Evolutionary conservation across 2,113 vertebrate genomes (phyloP), one percentile per base, ranked within the genome.

Genomic region (Talpa occidentalis): DNA sequence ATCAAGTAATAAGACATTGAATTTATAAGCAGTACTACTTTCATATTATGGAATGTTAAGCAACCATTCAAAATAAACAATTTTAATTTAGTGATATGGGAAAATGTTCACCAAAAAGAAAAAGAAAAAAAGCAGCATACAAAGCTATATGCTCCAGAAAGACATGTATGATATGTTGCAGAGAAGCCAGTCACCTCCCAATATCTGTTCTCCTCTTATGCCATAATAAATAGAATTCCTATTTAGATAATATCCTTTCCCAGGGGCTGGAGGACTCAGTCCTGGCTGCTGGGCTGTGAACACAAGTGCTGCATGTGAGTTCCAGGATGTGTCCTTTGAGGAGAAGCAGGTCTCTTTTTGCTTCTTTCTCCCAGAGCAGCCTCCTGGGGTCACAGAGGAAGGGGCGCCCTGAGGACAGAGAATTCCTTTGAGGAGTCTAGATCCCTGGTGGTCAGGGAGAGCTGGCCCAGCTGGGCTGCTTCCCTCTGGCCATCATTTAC

Each of bases 381-480:
- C 0, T 0, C 32, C 47, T 56, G 60, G 56, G 67, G 28, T 56
- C 7, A 0, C 0, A 3, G 40, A 16, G 52, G 3, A 7, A 32
- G 47, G 37, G 19, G 37, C 15, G 1, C 0, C 2, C 24, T 52
- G 19, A 85, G 12, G 83, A 32, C 47, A 40, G 54, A 47, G 49
- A 47, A 3, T 56, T 30, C 32, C 7, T 28, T 3, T 44, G n/a
- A 35, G 87, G 62, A 35, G 11, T 21, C 77, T 21, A 37, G 17
- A 44, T 35, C 10, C 69, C n/a, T 64, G 32, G 12, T 0, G 32
- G 42, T 47, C 77, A 22, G 0, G 2, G 40, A 24, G 44, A 64
- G 42, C 24, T 1, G 0, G 6, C 8, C 40, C n/a, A 54, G 32
- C 12, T 17, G 14, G 67, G 28, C 37, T 70, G 15, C 73, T 91